A percentile compares a stretch with the other conserved stretches of the same genome.
phyloP scores from a whole-genome alignment of 2,888 invertebrate genomes.

The Cartodere bifasciata region DNA sequence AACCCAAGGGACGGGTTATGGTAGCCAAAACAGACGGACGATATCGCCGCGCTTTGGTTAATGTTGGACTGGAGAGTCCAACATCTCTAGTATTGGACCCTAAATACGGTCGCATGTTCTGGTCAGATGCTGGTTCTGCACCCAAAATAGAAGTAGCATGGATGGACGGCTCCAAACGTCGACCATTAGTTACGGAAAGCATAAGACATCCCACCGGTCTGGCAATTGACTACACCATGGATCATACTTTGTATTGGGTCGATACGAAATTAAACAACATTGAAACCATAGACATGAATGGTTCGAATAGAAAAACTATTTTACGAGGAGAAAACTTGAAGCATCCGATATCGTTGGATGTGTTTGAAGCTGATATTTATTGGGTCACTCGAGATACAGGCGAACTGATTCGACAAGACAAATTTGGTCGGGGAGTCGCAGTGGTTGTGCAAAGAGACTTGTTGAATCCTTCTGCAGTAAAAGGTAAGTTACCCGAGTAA shows the following conservation, averaged over 20 bases:
- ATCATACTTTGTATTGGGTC: slow-evolving; percentile 87
- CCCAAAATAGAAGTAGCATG: slow-evolving; percentile 91
- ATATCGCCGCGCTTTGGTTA: slow-evolving; percentile 69
- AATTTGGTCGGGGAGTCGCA: slow-evolving; percentile 91
- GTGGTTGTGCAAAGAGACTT: slow-evolving; percentile 71
- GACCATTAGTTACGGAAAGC: slow-evolving; percentile 64
- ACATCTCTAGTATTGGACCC: slow-evolving; percentile 83
- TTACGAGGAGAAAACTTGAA: slow-evolving; percentile 59
- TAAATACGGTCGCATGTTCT: slow-evolving; percentile 74
- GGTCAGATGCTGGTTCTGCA: slow-evolving; percentile 83
- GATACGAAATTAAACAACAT: slow-evolving; percentile 87
- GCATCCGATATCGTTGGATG: slow-evolving; percentile 79
- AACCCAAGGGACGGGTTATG: slow-evolving; percentile 70
- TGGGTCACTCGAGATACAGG: slow-evolving; percentile 89
- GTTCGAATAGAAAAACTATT: slow-evolving; percentile 58
- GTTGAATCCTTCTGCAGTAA: slow-evolving; percentile 75
- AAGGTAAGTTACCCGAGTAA: slow-evolving; percentile 38
- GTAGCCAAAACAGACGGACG: slow-evolving; percentile 83
- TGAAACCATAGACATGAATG: slow-evolving; percentile 75
- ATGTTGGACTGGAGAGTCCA: slow-evolving; percentile 70
- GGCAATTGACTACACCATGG: slow-evolving; percentile 81
- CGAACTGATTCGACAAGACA: slow-evolving; percentile 81
- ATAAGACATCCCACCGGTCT: slow-evolving; percentile 82
- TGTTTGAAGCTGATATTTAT: slow-evolving; percentile 85
- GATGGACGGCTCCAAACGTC: slow-evolving; percentile 91